Evolutionary conservation across 2,888 invertebrate genomes (phyloP).

Genomic region (Ischnus inquisitorius): DNA sequence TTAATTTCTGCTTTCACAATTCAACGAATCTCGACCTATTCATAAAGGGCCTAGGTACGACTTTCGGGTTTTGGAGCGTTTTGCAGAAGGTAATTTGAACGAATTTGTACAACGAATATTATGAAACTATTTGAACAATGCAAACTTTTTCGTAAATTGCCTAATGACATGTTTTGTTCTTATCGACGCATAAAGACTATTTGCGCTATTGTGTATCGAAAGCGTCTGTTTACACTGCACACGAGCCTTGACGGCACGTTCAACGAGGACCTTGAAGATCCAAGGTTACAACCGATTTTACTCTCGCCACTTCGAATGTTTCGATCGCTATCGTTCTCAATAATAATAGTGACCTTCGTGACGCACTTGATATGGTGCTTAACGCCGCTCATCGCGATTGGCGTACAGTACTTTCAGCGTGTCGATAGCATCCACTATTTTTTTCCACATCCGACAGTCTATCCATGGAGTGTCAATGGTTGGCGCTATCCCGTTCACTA

Average conservation of each 20-base stretch:
- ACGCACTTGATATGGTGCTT: conserved; percentile 41
- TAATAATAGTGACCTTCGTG: conserved; percentile 5
- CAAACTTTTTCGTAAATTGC: no score
- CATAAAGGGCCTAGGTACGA: no score
- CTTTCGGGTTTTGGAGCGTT: no score
- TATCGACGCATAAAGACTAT: no score
- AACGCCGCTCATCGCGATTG: conserved; percentile 45
- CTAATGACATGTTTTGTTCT: no score
- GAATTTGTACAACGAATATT: no score
- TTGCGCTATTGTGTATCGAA: conserved; percentile 40
- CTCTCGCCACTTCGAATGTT: conserved; percentile 16
- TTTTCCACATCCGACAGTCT: conserved; percentile 62
- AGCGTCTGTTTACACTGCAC: conserved; percentile 38
- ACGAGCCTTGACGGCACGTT: conserved; percentile 34
- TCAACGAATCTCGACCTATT: no score
- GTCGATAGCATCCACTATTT: conserved; percentile 48
- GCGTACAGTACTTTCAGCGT: conserved; percentile 33
- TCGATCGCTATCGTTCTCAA: conserved; percentile 13
- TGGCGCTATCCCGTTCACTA: conserved; percentile 67
- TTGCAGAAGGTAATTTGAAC: no score
- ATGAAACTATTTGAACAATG: no score
- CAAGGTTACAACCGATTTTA: neutral
- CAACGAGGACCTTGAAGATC: conserved; percentile 18
- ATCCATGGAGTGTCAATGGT: conserved; percentile 69
- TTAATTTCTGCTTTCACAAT: no score